A percentile compares a stretch with the other conserved stretches of the same genome.
These are phyloP conservation scores for Mus caroli DNA, from an alignment of 2,797 vertebrate genomes.

Conservation along the genomic window DNA sequence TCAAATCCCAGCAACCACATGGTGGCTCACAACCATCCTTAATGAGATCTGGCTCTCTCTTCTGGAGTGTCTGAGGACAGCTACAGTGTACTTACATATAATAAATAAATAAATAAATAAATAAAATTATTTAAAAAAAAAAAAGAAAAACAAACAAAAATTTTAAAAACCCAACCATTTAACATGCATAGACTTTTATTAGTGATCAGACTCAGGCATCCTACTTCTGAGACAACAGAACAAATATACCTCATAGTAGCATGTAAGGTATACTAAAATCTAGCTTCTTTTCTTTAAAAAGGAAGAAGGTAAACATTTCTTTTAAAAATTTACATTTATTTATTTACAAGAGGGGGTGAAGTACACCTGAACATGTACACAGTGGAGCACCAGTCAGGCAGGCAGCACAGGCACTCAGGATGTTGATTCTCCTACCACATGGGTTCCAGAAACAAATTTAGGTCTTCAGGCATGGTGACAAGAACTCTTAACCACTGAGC, in stretches of 20 bases:
- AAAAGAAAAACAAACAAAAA: too few species aligned
- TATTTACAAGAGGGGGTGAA: background rate
- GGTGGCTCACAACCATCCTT: too few species aligned
- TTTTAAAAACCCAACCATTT: too few species aligned
- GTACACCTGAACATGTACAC: background rate
- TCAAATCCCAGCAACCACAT: too few species aligned
- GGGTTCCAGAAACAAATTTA: background rate
- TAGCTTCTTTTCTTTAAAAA: constrained; percentile 27
- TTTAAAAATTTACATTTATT: background rate
- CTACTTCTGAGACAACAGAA: background rate
- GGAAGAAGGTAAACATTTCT: background rate
- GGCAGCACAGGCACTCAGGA: background rate
- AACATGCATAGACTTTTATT: background rate
- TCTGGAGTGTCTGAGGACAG: too few species aligned
- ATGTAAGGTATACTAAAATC: constrained; percentile 19
- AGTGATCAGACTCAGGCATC: background rate
- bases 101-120: too few species aligned
- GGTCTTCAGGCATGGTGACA: background rate
- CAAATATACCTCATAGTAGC: background rate
- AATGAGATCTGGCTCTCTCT: too few species aligned
- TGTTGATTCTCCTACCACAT: background rate
- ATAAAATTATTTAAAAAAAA: too few species aligned
- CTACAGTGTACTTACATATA: too few species aligned
- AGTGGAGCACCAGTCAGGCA: background rate
- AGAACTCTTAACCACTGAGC: background rate